Base-by-base conservation (phyloP, 2,797 vertebrate genomes). In the Rhodeus uyekii region DNA sequence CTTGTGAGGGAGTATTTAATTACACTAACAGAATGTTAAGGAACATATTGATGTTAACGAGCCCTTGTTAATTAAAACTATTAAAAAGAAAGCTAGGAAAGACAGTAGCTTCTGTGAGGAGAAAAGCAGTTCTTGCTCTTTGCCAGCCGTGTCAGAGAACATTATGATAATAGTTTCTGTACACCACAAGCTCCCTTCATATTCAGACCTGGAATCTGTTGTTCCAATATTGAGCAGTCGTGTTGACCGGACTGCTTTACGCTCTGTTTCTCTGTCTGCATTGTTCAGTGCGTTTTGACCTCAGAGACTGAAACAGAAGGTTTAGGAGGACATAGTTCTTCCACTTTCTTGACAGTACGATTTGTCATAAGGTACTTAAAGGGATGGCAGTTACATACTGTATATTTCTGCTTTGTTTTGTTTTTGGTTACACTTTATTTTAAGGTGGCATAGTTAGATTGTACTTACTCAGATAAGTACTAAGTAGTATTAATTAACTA, bases 51-150 rank as follows among this genome's bases (percentile, higher is more conserved):
- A 74, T 81, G 44, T 73, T 34, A 81, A 74, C 27, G 44, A 38
- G 13, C 38, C 8, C 36, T 34, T 82, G 60, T 76, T 82, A 76
- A 58, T 76, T 82, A 67, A 76, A 82, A 42, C 60, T 42, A 82
- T 42, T n/a, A 34, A 18, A 63, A 75, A 44, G 44, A 48, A 67
- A 80, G 32, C 22, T 60, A 58, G 53, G 18, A 22, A 39, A 74
- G 58, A 72, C 4, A 18, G 61, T 61, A 55, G 42, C 24, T 82
- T 55, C 22, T 80, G 18, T 22, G 39, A 55, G 58, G 36, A 32
- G 36, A 32, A 74, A 67, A 72, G 13, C 34, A 65, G 72, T 38
- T 55, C 27, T n/a, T 84, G 5, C 29, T 44, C 36, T 78, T 64
- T 0, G 13, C 76, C 55, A 72, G 32, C 42, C 19, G n/a, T 67